phyloP scores from a whole-genome alignment of 2,888 invertebrate genomes.

The Crematogaster levior region DNA sequence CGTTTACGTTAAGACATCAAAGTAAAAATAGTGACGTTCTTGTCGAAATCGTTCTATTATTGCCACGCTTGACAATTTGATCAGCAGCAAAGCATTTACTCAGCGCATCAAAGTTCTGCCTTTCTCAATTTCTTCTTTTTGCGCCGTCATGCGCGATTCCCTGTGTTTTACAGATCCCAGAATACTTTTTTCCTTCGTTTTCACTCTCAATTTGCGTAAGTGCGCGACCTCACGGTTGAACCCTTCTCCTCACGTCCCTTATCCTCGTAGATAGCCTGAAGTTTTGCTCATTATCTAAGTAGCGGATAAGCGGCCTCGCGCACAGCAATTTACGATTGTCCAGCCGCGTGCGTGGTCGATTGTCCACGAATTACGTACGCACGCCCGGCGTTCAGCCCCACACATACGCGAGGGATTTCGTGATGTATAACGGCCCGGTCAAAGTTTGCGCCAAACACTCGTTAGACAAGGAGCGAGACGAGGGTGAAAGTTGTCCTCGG shows the following conservation, averaged over 20 bases:
- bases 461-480: conserved; percentile 57
- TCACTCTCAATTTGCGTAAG: conserved; percentile 74
- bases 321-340: conserved; percentile 76
- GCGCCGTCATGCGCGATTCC: background rate
- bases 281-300: conserved; percentile 80
- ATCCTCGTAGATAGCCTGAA: conserved; percentile 46
- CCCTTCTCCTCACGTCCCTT: background rate
- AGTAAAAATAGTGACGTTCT: background rate
- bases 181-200: conserved; percentile 58
- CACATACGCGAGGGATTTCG: conserved; percentile 31
- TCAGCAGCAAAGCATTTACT: background rate
- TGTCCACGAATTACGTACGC: conserved; percentile 58
- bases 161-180: background rate
- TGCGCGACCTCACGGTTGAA: conserved; percentile 53
- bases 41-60: background rate
- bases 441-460: conserved; percentile 69
- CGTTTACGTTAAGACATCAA: background rate
- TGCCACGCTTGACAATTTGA: background rate
- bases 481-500: conserved; percentile 41
- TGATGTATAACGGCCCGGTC: conserved; percentile 66
- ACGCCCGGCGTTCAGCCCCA: conserved; percentile 2
- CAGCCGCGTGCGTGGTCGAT: conserved; percentile 62
- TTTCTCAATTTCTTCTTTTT: background rate
- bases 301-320: conserved; percentile 64
- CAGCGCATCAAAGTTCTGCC: background rate